These are phyloP conservation scores for Syrista parreyssii DNA, from an alignment of 2,888 invertebrate genomes.

Conservation along the genomic window DNA sequence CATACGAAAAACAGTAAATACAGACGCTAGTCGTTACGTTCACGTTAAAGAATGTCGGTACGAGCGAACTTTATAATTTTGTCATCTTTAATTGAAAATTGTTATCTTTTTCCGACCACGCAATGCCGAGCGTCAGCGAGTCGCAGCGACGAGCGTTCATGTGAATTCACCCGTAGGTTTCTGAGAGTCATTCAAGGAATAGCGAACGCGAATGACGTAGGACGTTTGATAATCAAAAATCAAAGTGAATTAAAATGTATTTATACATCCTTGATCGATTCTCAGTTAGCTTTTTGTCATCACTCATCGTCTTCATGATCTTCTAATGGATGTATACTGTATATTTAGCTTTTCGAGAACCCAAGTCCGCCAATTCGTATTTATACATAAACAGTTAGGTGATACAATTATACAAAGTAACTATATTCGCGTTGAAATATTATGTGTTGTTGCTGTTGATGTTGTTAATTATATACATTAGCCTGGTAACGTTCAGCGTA, in stretches of 20 bases:
- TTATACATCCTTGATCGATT: neutral
- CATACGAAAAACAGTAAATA: neutral
- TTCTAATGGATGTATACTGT: neutral
- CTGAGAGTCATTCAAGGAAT: neutral
- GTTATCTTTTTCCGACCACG: neutral
- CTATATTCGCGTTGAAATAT: conserved; percentile 56
- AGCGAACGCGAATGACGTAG: neutral
- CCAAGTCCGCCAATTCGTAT: neutral
- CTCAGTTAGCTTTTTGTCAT: neutral
- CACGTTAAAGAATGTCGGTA: neutral
- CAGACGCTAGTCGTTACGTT: neutral
- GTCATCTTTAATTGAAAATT: neutral
- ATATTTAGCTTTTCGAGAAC: neutral
- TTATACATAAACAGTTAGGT: neutral
- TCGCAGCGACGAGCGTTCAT: neutral
- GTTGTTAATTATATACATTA: conserved; percentile 60
- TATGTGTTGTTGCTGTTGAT: conserved; percentile 66
- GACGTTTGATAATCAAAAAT: neutral
- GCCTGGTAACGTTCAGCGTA: conserved; percentile 20
- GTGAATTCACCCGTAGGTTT: neutral
- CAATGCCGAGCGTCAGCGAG: neutral
- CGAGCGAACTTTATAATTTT: neutral
- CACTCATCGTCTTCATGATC: neutral
- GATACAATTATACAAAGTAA: neutral
- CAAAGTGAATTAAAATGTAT: neutral